These are phyloP conservation scores for Phodopus roborovskii DNA, from an alignment of 2,113 vertebrate genomes.

Conservation along the genomic window DNA sequence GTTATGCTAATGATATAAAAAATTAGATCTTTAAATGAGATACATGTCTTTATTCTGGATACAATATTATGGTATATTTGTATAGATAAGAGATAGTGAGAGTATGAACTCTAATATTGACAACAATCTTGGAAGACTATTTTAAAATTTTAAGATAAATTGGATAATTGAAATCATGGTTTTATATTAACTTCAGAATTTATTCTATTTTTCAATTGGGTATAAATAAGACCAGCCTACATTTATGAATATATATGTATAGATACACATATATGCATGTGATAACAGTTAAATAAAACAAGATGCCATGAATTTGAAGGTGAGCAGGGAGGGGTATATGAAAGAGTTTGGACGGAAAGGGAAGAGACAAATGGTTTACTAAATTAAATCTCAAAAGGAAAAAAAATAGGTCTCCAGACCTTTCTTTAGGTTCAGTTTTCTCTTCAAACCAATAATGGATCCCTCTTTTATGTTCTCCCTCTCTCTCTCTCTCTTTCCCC, in stretches of 20 bases:
- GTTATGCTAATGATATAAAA: not conserved
- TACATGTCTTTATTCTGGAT: not conserved
- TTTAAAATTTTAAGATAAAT: not conserved
- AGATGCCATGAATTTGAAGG: not conserved
- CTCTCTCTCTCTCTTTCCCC: no score
- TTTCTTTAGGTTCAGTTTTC: no score
- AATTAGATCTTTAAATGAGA: not conserved
- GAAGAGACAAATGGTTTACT: not conserved
- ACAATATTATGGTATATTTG: not conserved
- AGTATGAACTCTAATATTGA: not conserved
- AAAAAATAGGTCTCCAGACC: no score
- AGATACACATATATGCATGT: not conserved
- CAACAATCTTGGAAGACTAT: not conserved
- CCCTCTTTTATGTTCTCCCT: no score
- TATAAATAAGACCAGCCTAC: not conserved
- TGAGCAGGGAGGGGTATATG: not conserved
- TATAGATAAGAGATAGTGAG: not conserved
- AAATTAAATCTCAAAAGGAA: not conserved
- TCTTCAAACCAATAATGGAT: no score
- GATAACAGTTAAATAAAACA: not conserved
- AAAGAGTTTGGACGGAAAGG: not conserved
- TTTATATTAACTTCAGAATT: conserved; percentile 2
- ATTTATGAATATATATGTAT: not conserved
- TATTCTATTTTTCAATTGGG: not conserved
- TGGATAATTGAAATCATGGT: not conserved